Base-by-base conservation (phyloP, 2,888 invertebrate genomes). In the Epinotia bilunana region DNA sequence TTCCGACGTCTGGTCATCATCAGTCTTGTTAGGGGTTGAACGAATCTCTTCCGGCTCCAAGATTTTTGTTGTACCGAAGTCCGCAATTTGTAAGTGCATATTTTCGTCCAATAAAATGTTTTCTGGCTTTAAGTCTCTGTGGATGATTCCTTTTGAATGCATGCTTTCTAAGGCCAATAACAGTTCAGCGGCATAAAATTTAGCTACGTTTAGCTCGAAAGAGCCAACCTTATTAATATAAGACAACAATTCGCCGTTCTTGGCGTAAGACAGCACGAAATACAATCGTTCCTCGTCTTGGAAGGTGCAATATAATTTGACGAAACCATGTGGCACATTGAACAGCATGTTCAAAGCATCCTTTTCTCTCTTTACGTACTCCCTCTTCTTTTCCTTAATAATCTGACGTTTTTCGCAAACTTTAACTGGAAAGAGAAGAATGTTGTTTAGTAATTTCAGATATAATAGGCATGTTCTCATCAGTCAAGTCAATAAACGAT, bases 121-220 rank as follows among this genome's bases (percentile, higher is more conserved):
- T 92, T 99, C 99, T 7, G 99, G 99, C 89, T 99, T 99, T 82
- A 99, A 95, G 91, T 99, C 99, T 76, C 99, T 96, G 92, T 99
- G 99, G 83, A 99, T 97, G 79, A 99, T 97, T 78, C 97, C 97
- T 82, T 97, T 95, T 58, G 96, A 95, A 87, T 99, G 98, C 90
- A 99, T 96, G 86, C 98, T 97, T 91, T 99, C 98, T 83, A 99
- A 95, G 20, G 99, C 99, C 81, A 97, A 94, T 72, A 99, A 94
- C 81, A 99, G 95, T 94, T 99, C 99, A 76, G 98, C 99, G 69
- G 98, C 96, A 93, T 99, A 99, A 94, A 99, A 99, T 88, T 96
- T 96, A 5, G 98, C 97, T 91, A 98, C 98, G 79, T 97, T 96
- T 78, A 97, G 95, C 92, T 98, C 98, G 91, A 99, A 99, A 75